Conservation (phyloP, 37 sponge, comb jelly and placozoan genomes). For the Corticium candelabrum region DNA sequence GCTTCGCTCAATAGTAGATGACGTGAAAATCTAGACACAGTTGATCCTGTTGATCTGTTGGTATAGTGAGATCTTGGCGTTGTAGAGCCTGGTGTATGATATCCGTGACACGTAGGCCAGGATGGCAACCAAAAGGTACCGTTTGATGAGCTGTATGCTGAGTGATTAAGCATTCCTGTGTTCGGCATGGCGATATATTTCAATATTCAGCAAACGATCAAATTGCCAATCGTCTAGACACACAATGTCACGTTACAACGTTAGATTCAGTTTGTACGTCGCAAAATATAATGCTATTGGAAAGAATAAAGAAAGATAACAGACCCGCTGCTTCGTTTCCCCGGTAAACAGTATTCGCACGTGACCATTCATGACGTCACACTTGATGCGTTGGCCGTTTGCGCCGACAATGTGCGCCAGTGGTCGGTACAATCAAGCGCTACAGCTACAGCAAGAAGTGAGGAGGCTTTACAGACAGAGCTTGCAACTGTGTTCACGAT, state of each 20-base stretch:
- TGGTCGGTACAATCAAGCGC: too few relatives aligned
- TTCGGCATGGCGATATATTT: slow-evolving; percentile 52
- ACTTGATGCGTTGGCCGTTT: too few relatives aligned
- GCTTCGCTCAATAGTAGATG: slow-evolving; percentile 15
- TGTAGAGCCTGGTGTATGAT: slow-evolving; percentile 12
- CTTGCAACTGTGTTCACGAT: neutral
- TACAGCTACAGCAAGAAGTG: neutral
- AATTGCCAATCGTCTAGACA: neutral
- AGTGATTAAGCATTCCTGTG: slow-evolving; percentile 76
- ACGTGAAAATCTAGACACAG: slow-evolving; percentile 33
- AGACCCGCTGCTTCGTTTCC: too few relatives aligned
- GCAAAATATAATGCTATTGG: too few relatives aligned
- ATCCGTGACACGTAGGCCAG: slow-evolving; percentile 55
- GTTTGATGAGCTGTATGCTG: slow-evolving; percentile 19
- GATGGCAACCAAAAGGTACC: slow-evolving; percentile 42
- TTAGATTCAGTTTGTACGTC: too few relatives aligned
- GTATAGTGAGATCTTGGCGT: neutral
- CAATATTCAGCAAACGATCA: neutral
- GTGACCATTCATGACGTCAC: too few relatives aligned
- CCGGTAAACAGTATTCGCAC: too few relatives aligned
- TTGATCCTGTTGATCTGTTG: neutral
- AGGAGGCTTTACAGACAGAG: neutral
- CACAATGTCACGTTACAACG: too few relatives aligned
- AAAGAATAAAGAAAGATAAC: too few relatives aligned
- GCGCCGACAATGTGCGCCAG: too few relatives aligned